A percentile compares a stretch with the other conserved stretches of the same genome.
These are phyloP conservation scores for Papilio aristodemus DNA, from an alignment of 1,140 invertebrate genomes.

Conservation along the genomic window DNA sequence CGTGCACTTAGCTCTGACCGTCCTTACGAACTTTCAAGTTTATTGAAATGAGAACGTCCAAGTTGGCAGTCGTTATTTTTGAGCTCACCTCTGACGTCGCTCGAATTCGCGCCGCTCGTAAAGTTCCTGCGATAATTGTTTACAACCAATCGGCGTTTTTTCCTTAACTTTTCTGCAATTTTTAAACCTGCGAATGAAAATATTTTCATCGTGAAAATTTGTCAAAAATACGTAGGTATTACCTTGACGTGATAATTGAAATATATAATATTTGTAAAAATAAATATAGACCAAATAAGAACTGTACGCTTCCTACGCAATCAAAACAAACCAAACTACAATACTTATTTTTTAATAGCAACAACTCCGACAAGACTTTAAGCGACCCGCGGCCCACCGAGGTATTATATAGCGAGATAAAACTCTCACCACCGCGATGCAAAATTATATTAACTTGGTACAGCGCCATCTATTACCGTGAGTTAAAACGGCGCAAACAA, in stretches of 20 bases:
- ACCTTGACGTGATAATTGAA: neutral
- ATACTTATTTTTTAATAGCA: too few species aligned
- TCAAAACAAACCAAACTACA: too few species aligned
- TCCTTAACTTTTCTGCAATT: conserved; percentile 50
- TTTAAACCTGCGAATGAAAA: conserved; percentile 42
- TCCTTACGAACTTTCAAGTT: conserved; percentile 24
- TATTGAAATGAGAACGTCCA: conserved; percentile 24
- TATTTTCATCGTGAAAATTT: neutral
- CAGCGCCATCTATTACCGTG: too few species aligned
- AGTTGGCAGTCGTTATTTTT: conserved; percentile 30
- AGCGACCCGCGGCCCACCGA: too few species aligned
- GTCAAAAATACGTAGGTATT: neutral
- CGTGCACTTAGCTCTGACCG: conserved; percentile 1
- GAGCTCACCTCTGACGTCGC: conserved; percentile 21
- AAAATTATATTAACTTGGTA: too few species aligned
- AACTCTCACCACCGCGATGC: too few species aligned
- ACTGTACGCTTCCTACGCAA: too few species aligned
- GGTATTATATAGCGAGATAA: too few species aligned
- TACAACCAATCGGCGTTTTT: conserved; percentile 47
- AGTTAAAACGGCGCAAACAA: too few species aligned
- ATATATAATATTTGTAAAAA: too few species aligned
- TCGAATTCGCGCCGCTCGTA: conserved; percentile 19
- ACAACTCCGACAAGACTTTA: too few species aligned
- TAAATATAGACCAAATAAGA: too few species aligned
- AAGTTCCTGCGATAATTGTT: conserved; percentile 38